A percentile compares a stretch with the other conserved stretches of the same genome.
Conservation (phyloP, 2,797 vertebrate species). For the Myotis myotis region DNA sequence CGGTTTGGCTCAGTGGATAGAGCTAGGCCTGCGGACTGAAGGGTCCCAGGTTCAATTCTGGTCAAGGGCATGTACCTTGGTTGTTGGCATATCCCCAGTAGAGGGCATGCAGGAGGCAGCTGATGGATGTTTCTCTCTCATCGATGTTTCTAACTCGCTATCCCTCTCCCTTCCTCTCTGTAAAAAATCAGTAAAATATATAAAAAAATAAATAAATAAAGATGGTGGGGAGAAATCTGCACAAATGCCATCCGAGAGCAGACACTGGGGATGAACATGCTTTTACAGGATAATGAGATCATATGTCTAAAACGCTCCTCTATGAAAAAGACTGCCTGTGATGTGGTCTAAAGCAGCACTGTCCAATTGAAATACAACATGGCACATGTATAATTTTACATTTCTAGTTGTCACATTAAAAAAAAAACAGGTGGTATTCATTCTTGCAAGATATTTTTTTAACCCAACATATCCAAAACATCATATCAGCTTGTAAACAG, state of each 20-base stretch:
- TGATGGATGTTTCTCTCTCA: too few species aligned
- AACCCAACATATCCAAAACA: background rate
- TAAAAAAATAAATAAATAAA: too few species aligned
- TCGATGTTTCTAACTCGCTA: too few species aligned
- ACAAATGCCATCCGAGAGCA: background rate
- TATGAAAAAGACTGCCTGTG: background rate
- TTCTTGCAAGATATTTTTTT: background rate
- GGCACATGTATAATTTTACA: background rate
- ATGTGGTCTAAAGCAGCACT: background rate
- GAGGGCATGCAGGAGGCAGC: too few species aligned
- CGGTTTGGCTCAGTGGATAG: too few species aligned
- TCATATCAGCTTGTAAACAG: background rate
- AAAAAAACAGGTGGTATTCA: background rate
- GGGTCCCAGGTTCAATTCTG: too few species aligned
- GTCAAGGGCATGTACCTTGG: too few species aligned
- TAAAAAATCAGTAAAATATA: too few species aligned
- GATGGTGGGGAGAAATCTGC: background rate
- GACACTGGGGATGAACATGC: background rate
- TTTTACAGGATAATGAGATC: background rate
- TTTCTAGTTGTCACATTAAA: background rate
- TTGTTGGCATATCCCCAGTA: too few species aligned
- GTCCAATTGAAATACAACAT: background rate
- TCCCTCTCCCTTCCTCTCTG: too few species aligned
- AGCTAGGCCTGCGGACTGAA: too few species aligned
- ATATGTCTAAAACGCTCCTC: background rate